These are phyloP conservation scores for Drosophila albomicans DNA, from an alignment of 1,140 invertebrate genomes.

Conservation along the genomic window DNA sequence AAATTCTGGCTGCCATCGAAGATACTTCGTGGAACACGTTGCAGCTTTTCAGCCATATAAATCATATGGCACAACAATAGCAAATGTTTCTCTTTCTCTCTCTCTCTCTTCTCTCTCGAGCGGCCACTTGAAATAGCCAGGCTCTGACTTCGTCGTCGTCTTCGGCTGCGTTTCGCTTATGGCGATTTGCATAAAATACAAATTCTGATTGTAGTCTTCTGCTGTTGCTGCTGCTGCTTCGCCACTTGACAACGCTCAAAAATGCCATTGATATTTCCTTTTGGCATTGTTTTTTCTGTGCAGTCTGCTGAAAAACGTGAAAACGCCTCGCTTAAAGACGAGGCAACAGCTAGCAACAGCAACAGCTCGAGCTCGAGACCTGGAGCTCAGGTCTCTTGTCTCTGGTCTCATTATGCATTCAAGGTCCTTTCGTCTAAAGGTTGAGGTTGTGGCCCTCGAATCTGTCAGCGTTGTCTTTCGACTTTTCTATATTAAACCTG, in stretches of 20 bases:
- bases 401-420: conserved; percentile 77
- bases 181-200: conserved; percentile 79
- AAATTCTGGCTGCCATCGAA: conserved; percentile 9
- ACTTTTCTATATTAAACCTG: conserved; percentile 77
- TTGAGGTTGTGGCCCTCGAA: conserved; percentile 65
- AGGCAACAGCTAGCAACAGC: background rate
- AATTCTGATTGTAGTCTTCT: conserved; percentile 57
- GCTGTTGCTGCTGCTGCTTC: background rate
- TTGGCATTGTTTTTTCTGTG: conserved; percentile 67
- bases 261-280: conserved; percentile 74
- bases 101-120: conserved; percentile 5
- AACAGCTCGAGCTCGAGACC: too few relatives aligned
- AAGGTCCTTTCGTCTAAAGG: conserved; percentile 75
- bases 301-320: conserved; percentile 36
- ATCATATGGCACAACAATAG: conserved; percentile 18
- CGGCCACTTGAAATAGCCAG: conserved; percentile 45
- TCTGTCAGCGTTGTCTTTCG: conserved; percentile 65
- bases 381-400: background rate
- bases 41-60: conserved; percentile 37
- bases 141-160: conserved; percentile 2
- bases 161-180: conserved; percentile 2
- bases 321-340: conserved; percentile 28
- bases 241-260: conserved; percentile 79
- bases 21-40: conserved; percentile 52
- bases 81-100: conserved; percentile 35